These are phyloP conservation scores for Sebastes itinus DNA, from an alignment of 2,797 vertebrate species.

Conservation along the genomic window DNA sequence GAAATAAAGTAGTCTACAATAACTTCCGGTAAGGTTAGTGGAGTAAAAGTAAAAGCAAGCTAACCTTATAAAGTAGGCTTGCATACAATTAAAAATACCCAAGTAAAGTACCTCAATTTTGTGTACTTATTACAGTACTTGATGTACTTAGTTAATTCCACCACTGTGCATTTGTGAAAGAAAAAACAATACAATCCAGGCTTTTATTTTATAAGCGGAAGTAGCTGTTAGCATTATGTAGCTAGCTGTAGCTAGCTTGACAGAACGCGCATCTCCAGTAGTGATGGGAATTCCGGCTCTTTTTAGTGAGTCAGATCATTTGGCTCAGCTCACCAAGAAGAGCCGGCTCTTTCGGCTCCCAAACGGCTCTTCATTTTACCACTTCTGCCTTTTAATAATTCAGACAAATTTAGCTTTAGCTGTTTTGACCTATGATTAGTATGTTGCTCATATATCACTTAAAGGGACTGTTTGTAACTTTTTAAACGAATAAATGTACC, in stretches of 20 bases:
- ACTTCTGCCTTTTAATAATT: too few relatives aligned
- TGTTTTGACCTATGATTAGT: too few relatives aligned
- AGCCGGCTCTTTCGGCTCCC: too few relatives aligned
- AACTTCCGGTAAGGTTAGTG: neutral
- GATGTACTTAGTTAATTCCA: neutral
- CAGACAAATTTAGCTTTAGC: too few relatives aligned
- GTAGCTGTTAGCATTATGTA: neutral
- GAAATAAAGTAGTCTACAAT: neutral
- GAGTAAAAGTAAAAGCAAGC: neutral
- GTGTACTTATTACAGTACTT: neutral
- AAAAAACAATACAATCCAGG: neutral
- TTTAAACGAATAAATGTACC: too few relatives aligned
- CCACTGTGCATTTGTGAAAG: neutral
- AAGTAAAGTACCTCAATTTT: neutral
- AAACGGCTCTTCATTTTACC: too few relatives aligned
- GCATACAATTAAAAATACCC: too few relatives aligned
- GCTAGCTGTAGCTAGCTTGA: conserved; percentile 5
- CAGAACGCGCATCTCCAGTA: conserved; percentile 40
- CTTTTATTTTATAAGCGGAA: conserved; percentile 19
- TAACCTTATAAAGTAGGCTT: neutral
- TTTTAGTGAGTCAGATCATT: too few relatives aligned
- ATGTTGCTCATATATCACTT: too few relatives aligned
- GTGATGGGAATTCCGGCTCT: too few relatives aligned
- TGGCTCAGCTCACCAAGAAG: too few relatives aligned
- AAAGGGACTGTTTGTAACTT: too few relatives aligned